These are phyloP conservation scores for Cassiopea andromeda DNA, from an alignment of 30 jellyfish, hydroid and myxozoan species.

Conservation along the genomic window DNA sequence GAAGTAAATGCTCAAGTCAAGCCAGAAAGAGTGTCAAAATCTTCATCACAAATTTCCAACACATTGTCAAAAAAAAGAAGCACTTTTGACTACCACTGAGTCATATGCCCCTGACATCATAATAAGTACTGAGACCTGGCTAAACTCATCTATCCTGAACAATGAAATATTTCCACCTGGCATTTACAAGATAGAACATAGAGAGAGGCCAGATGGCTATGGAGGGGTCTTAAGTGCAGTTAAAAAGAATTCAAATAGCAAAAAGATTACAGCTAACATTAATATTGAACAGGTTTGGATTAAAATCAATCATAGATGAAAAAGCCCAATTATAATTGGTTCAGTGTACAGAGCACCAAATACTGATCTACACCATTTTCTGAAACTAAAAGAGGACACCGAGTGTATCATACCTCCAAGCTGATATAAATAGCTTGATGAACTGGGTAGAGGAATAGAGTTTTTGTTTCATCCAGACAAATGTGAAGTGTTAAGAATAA, in stretches of 20 bases:
- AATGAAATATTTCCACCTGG: not conserved
- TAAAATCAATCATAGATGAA: slow-evolving; percentile 14
- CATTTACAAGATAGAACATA: not conserved
- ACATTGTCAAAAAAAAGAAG: slow-evolving; percentile 20
- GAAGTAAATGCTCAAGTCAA: slow-evolving; percentile 6
- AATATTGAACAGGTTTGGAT: slow-evolving; percentile 48
- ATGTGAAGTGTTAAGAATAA: no score
- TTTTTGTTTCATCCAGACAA: no score
- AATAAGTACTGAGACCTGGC: slow-evolving; percentile 38
- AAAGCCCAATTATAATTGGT: slow-evolving; percentile 42
- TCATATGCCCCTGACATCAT: slow-evolving; percentile 19
- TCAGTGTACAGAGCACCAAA: slow-evolving; percentile 45
- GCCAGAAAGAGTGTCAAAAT: slow-evolving; percentile 7
- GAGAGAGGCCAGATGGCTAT: slow-evolving; percentile 36
- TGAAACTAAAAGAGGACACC: not conserved
- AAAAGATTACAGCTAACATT: not conserved
- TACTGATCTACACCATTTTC: not conserved
- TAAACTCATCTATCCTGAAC: not conserved
- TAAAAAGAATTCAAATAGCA: not conserved
- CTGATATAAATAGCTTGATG: no score
- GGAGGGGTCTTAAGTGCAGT: slow-evolving; percentile 28
- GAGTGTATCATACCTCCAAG: slow-evolving; percentile 5
- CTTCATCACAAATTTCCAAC: not conserved
- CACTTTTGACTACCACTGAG: not conserved
- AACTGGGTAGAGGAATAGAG: no score